Evolutionary conservation across 2,113 vertebrate genomes (phyloP).

Genomic region (Pseudolaguvia tuberculata): DNA sequence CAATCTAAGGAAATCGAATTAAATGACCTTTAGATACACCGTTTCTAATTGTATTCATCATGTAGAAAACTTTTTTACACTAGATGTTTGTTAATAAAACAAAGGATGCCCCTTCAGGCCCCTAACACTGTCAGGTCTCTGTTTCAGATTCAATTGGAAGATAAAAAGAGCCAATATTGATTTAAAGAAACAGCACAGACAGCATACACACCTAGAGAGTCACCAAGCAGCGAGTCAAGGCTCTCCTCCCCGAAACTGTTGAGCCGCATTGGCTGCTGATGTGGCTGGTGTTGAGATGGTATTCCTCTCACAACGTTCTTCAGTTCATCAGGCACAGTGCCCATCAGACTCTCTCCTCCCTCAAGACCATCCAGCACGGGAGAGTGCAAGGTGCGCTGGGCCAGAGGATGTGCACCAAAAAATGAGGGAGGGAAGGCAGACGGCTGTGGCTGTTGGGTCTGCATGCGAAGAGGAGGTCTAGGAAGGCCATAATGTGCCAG

Average conservation of each 20-base stretch:
- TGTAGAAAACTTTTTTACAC: neutral
- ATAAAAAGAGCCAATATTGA: neutral
- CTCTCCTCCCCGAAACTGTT: slow-evolving; percentile 88
- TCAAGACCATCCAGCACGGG: slow-evolving; percentile 77
- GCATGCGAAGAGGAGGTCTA: slow-evolving; percentile 80
- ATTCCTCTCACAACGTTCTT: slow-evolving; percentile 77
- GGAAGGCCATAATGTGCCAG: slow-evolving; percentile 76
- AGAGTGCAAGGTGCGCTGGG: slow-evolving; percentile 81
- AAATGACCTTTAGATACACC: neutral
- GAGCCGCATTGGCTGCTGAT: slow-evolving; percentile 68
- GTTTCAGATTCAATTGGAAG: neutral
- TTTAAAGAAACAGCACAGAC: neutral
- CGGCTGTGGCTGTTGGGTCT: slow-evolving; percentile 74
- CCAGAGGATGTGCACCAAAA: slow-evolving; percentile 74
- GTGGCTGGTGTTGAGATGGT: slow-evolving; percentile 76
- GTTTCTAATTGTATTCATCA: neutral
- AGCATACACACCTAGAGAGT: slow-evolving; percentile 79
- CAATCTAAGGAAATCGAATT: too few species aligned
- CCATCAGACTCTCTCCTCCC: slow-evolving; percentile 63
- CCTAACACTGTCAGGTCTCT: neutral
- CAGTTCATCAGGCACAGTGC: slow-evolving; percentile 75
- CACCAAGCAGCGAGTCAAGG: slow-evolving; percentile 76
- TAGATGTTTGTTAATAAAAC: neutral
- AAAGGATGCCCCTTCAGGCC: neutral
- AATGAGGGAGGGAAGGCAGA: slow-evolving; percentile 80